Evolutionary conservation across 2,888 invertebrate genomes (phyloP).

Genomic region (Parthenolecanium corni): DNA sequence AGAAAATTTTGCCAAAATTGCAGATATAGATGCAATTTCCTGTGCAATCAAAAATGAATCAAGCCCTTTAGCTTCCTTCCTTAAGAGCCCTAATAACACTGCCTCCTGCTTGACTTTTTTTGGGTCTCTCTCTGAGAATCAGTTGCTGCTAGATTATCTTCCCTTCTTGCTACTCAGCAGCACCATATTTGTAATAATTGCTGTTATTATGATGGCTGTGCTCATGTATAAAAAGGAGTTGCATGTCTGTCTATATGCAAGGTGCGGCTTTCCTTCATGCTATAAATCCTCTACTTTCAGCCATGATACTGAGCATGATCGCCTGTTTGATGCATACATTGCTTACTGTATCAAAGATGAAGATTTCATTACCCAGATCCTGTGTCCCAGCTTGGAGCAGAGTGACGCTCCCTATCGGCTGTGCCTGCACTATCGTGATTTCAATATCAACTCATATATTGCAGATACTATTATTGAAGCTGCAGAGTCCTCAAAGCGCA

Average conservation of each 20-base stretch:
- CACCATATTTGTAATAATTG: slow-evolving; percentile 57
- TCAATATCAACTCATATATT: slow-evolving; percentile 75
- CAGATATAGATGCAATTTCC: slow-evolving; percentile 62
- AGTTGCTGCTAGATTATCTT: slow-evolving; percentile 63
- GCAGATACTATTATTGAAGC: slow-evolving; percentile 87
- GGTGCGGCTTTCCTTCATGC: slow-evolving; percentile 73
- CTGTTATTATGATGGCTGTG: slow-evolving; percentile 31
- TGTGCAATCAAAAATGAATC: slow-evolving; percentile 65
- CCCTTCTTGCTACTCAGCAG: slow-evolving; percentile 66
- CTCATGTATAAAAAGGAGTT: slow-evolving; percentile 69
- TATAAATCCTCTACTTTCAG: slow-evolving; percentile 67
- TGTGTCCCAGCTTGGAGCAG: slow-evolving; percentile 76
- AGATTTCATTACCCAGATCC: slow-evolving; percentile 75
- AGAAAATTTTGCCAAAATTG: slow-evolving; percentile 65
- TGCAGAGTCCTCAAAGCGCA: slow-evolving; percentile 77
- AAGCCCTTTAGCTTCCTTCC: slow-evolving; percentile 54
- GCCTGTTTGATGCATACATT: slow-evolving; percentile 88
- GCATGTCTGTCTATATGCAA: slow-evolving; percentile 73
- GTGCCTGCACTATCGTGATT: slow-evolving; percentile 83
- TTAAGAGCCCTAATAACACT: slow-evolving; percentile 61
- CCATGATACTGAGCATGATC: slow-evolving; percentile 46
- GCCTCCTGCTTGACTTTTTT: slow-evolving; percentile 52
- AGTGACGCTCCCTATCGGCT: slow-evolving; percentile 66
- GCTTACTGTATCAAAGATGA: slow-evolving; percentile 90
- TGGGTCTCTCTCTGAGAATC: slow-evolving; percentile 33